phyloP scores from a whole-genome alignment of 2,113 vertebrate genomes.

The Rhinopithecus roxellana region DNA sequence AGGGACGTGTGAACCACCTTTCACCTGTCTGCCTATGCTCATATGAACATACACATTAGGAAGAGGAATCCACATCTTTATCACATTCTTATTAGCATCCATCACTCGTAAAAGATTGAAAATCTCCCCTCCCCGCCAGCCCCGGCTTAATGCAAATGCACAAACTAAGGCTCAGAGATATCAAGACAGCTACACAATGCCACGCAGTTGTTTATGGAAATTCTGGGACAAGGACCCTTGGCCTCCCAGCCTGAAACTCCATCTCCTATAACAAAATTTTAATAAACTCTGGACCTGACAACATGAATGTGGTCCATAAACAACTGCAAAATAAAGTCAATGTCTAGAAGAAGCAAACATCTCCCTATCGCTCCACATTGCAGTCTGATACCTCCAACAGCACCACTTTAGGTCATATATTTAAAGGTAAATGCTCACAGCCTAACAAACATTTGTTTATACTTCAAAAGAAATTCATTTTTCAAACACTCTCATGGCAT shows the following conservation, averaged over 20 bases:
- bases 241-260: neutral
- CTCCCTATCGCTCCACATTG: neutral
- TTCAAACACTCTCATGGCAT: conserved; percentile 53
- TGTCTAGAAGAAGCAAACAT: conserved; percentile 1
- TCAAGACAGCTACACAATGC: neutral
- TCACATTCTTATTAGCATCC: neutral
- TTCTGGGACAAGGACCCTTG: neutral
- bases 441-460: conserved; percentile 9
- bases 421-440: conserved; percentile 29
- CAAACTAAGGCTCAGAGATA: neutral
- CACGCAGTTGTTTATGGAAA: neutral
- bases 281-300: neutral
- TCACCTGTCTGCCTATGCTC: neutral
- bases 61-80: neutral
- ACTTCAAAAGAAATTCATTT: conserved; percentile 52
- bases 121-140: neutral
- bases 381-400: neutral
- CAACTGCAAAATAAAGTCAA: neutral
- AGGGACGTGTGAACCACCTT: neutral
- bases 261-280: neutral
- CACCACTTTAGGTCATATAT: neutral
- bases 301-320: neutral
- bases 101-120: neutral
- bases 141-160: neutral
- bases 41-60: neutral